A percentile compares a stretch with the other conserved stretches of the same genome.
These are phyloP conservation scores for Rafetus swinhoei DNA, from an alignment of 2,113 vertebrate genomes.

Conservation along the genomic window DNA sequence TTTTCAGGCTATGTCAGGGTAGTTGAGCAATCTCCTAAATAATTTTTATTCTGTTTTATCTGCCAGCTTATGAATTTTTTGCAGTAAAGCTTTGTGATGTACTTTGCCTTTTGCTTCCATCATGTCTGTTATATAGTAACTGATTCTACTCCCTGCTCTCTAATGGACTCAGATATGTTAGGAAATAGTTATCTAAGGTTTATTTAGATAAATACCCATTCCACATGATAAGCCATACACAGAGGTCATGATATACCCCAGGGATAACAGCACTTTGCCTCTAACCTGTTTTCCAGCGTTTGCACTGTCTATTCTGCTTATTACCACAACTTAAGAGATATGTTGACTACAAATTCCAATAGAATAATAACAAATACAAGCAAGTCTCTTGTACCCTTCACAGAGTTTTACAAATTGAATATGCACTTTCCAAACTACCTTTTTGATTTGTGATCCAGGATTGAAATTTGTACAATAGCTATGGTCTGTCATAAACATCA, in stretches of 20 bases:
- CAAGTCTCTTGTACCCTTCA: not conserved
- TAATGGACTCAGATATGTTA: not conserved
- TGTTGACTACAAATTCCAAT: not conserved
- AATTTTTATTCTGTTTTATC: not conserved
- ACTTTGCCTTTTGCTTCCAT: not conserved
- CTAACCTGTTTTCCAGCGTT: not conserved
- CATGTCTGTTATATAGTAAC: not conserved
- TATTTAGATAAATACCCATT: not conserved
- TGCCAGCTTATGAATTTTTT: not conserved
- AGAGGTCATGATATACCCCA: not conserved
- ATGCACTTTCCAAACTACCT: not conserved
- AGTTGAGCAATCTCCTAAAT: accelerated
- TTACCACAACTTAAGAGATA: not conserved
- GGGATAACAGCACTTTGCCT: not conserved
- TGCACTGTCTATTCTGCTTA: not conserved
- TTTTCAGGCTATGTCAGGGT: not conserved
- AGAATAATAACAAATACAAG: not conserved
- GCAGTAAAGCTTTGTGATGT: not conserved
- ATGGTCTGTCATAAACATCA: not conserved
- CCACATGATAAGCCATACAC: not conserved
- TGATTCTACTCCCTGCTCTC: not conserved
- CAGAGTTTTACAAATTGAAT: not conserved
- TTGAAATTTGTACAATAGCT: accelerated
- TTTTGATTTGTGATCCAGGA: accelerated
- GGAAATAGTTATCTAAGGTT: not conserved